These are phyloP conservation scores for Syngnathus scovelli DNA, from an alignment of 2,113 vertebrate genomes.

Conservation along the genomic window DNA sequence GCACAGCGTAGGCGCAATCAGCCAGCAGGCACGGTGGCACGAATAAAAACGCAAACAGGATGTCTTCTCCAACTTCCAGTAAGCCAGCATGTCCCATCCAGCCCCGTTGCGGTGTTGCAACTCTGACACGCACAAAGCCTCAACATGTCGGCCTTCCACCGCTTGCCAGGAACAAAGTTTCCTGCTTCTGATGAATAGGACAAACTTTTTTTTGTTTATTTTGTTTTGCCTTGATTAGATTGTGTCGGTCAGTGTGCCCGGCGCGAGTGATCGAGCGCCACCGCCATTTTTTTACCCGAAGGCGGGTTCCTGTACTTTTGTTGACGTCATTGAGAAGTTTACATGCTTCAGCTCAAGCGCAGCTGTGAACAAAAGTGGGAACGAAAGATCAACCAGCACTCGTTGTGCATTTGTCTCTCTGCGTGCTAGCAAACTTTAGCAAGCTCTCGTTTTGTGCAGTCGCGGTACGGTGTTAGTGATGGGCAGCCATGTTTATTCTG, in stretches of 20 bases:
- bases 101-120: constrained; percentile 3
- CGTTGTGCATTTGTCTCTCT: neutral
- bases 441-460: neutral
- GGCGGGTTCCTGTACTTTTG: neutral
- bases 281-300: neutral
- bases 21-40: constrained; percentile 32
- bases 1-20: constrained; percentile 46
- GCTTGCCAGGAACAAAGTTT: neutral
- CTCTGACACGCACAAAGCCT: constrained; percentile 17
- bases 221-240: neutral
- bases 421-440: neutral
- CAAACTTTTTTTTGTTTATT: no score
- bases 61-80: constrained; percentile 35
- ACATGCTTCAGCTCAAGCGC: neutral
- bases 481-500: neutral
- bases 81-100: constrained; percentile 48
- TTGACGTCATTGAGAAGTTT: neutral
- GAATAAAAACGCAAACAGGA: constrained; percentile 30
- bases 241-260: neutral
- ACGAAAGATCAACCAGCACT: neutral
- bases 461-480: neutral
- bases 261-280: neutral
- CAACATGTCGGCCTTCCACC: neutral
- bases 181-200: no score
- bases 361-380: neutral